Evolutionary conservation across 2,113 vertebrate species (phyloP).

Genomic region (Phalacrocorax aristotelis): DNA sequence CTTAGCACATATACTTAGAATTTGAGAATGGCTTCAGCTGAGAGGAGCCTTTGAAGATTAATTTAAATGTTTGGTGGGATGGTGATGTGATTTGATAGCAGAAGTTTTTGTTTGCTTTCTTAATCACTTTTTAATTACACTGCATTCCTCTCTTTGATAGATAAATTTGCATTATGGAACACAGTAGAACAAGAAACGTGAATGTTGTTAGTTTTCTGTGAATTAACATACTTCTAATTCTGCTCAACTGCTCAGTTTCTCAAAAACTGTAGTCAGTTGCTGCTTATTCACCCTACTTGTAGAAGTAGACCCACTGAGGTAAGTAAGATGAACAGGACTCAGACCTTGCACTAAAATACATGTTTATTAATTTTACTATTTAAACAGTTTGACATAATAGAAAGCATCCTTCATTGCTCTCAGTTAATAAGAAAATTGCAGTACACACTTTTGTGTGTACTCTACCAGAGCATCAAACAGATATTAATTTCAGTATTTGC

Average conservation of each 20-base stretch:
- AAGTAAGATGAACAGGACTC: neutral
- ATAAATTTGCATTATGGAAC: slow-evolving; percentile 40
- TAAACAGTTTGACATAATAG: neutral
- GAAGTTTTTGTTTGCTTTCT: slow-evolving; percentile 51
- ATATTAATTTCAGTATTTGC: neutral
- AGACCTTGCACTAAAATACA: neutral
- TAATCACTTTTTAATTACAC: slow-evolving; percentile 67
- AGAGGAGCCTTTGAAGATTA: neutral
- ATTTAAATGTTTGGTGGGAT: slow-evolving; percentile 8
- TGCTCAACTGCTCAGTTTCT: neutral
- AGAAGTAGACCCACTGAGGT: neutral
- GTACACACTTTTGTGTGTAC: neutral
- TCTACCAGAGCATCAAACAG: neutral
- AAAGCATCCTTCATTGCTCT: neutral
- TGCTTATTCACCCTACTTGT: neutral
- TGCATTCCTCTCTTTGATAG: slow-evolving; percentile 46
- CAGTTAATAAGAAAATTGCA: neutral
- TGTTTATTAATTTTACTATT: neutral
- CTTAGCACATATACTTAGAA: neutral
- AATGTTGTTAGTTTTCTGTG: slow-evolving; percentile 25
- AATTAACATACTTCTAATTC: slow-evolving; percentile 7
- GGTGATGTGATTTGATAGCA: slow-evolving; percentile 35
- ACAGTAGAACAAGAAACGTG: slow-evolving; percentile 12
- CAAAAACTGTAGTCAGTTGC: neutral
- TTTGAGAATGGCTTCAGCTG: neutral